Evolutionary conservation across 2,888 invertebrate genomes (phyloP), one percentile per base, ranked within the genome.

Genomic region (Polymixis lichenea): DNA sequence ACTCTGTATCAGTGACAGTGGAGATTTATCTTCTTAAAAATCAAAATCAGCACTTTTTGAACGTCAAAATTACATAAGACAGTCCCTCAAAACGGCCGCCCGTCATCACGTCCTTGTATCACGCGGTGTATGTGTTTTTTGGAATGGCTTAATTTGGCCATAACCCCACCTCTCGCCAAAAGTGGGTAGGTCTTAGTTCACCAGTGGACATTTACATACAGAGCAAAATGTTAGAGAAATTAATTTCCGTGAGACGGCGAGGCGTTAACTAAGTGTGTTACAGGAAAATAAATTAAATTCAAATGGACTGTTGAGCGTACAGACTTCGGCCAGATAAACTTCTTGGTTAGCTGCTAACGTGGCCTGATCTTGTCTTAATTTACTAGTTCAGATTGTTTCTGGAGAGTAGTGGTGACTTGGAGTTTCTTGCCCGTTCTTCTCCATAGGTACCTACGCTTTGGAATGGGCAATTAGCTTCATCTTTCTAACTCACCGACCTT

Each of bases 241-340:
- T 83, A 78, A 80, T 83, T 83, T 85, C 80, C 75, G 78, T 72
- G 77, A 80, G 75, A 72, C 80, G 69, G 66, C 67, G 74, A 60
- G 67, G 76, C 68, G 78, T 75, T 75, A 83, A 78, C 80, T 85
- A 84, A 77, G 81, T 73, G 77, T 77, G 86, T 83, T 78, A 70
- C 73, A 72, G 65, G 80, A 77, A 87, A 85, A 83, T 78, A 85
- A 80, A 85, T 86, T 87, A 77, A 78, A 85, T 80, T 78, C 80
- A 78, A 85, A 86, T 85, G 86, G 86, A 69, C 67, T 78, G 72
- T 75, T 79, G 77, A 77, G 66, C 75, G 67, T 77, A 85, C 60
- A 68, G 38, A 53, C 55, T 73, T 46, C 49, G 64, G 75, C 15
- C 17, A 85, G 68, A 69, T 69, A 49, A 74, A 68, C 55, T 75